Conservation (phyloP, 2,888 invertebrate species). For the Morpho helenor region DNA sequence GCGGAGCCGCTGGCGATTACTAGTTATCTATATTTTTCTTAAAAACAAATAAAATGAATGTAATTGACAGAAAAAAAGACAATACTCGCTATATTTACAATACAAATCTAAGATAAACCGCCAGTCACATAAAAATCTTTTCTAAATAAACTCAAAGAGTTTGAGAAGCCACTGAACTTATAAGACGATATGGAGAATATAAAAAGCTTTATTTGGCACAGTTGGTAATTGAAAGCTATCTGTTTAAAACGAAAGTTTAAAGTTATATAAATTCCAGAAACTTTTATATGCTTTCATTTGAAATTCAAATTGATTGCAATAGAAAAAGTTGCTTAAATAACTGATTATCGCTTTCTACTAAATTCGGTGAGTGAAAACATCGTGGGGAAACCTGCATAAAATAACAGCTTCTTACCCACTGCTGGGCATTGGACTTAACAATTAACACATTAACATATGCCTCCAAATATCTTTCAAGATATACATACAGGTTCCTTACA, state of each 20-base stretch:
- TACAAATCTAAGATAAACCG: not conserved
- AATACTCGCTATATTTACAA: no score
- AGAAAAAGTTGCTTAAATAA: slow-evolving; percentile 1
- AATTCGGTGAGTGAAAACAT: no score
- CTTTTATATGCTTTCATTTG: slow-evolving; percentile 6
- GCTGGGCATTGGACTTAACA: no score
- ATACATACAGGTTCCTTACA: no score
- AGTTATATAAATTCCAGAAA: slow-evolving; percentile 2
- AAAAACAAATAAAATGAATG: no score
- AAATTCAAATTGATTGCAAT: slow-evolving; percentile 8
- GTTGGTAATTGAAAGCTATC: slow-evolving; percentile 8
- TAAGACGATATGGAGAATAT: slow-evolving; percentile 7
- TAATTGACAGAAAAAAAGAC: no score
- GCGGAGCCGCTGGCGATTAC: no score
- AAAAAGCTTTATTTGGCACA: slow-evolving; percentile 16
- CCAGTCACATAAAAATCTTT: slow-evolving; percentile 4
- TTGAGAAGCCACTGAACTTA: slow-evolving; percentile 10
- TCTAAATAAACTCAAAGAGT: not conserved
- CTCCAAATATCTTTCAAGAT: no score
- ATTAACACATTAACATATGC: no score
- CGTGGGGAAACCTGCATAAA: no score
- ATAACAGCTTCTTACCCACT: no score
- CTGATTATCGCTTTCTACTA: not conserved
- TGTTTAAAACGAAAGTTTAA: slow-evolving; percentile 1
- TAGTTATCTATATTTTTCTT: no score